These are phyloP conservation scores for Mesitornis unicolor DNA, from an alignment of 2,113 vertebrate species.

Conservation along the genomic window DNA sequence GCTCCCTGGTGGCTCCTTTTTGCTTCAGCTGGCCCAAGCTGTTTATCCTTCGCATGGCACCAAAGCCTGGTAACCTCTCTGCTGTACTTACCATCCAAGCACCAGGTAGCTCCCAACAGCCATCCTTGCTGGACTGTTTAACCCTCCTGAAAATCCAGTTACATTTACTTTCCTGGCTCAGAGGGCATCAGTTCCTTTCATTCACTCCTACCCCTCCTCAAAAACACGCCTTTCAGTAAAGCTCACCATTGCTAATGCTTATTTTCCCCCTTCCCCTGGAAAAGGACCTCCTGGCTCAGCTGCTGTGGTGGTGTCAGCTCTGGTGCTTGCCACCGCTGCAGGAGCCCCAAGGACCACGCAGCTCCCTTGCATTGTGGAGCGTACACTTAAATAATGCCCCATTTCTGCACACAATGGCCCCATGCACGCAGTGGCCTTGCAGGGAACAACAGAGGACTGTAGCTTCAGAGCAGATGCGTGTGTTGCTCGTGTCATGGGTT, in stretches of 20 bases:
- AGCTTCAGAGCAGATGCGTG: not conserved
- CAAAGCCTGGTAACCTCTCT: not conserved
- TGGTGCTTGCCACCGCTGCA: not conserved
- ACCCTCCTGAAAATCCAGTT: not conserved
- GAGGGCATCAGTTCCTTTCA: not conserved
- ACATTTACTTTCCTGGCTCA: not conserved
- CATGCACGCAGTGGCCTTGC: not conserved
- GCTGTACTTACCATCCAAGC: not conserved
- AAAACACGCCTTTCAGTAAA: not conserved
- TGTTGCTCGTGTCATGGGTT: not conserved
- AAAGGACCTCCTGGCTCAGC: not conserved
- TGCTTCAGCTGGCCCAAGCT: not conserved
- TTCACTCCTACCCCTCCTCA: not conserved
- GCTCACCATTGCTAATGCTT: not conserved
- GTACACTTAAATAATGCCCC: not conserved
- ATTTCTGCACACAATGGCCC: not conserved
- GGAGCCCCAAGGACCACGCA: not conserved
- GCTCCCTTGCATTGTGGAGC: not conserved
- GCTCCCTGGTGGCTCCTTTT: not conserved
- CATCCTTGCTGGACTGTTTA: not conserved
- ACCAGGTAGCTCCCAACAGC: not conserved
- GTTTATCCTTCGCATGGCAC: not conserved
- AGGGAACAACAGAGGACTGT: constrained; percentile 13
- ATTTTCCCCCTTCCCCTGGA: not conserved
- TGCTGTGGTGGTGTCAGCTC: not conserved